Conservation (phyloP, 2,888 invertebrate species). For the Auanema freiburgensis region DNA sequence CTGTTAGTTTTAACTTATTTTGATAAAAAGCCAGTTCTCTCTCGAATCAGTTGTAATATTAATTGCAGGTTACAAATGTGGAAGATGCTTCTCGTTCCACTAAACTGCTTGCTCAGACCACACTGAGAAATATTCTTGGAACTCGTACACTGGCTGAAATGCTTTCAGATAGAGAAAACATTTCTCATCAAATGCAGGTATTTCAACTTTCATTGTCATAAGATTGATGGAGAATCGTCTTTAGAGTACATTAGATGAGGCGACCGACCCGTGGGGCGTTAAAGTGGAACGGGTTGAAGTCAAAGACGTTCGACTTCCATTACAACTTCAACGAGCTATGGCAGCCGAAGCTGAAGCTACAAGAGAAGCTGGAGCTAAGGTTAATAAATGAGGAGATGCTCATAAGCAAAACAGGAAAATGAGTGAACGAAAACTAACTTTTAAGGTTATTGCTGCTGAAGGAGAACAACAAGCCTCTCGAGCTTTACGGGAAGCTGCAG, state of each 20-base stretch:
- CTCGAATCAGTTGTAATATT: neutral
- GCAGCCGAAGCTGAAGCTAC: slow-evolving; percentile 58
- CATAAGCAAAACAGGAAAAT: slow-evolving; percentile 14
- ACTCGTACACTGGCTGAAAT: slow-evolving; percentile 94
- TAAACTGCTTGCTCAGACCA: slow-evolving; percentile 66
- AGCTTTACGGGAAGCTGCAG: slow-evolving; percentile 81
- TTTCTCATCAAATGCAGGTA: slow-evolving; percentile 86
- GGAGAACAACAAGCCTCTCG: slow-evolving; percentile 74
- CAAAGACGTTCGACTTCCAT: slow-evolving; percentile 66
- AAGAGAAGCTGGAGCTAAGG: slow-evolving; percentile 56
- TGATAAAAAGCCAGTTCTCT: neutral
- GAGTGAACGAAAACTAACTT: slow-evolving; percentile 1
- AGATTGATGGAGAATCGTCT: slow-evolving; percentile 1
- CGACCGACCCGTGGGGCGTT: slow-evolving; percentile 68
- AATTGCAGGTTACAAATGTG: slow-evolving; percentile 17
- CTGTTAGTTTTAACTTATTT: slow-evolving; percentile 70
- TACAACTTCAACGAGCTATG: slow-evolving; percentile 55
- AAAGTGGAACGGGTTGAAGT: slow-evolving; percentile 86
- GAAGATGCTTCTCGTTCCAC: slow-evolving; percentile 66
- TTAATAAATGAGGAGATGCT: slow-evolving; percentile 7
- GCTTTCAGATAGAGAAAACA: slow-evolving; percentile 89
- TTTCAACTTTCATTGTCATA: neutral
- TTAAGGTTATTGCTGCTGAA: slow-evolving; percentile 70
- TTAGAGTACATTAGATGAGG: slow-evolving; percentile 64
- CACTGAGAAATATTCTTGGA: slow-evolving; percentile 82